Base-by-base conservation (phyloP, 2,797 vertebrate genomes). In the Pogoniulus pusillus region DNA sequence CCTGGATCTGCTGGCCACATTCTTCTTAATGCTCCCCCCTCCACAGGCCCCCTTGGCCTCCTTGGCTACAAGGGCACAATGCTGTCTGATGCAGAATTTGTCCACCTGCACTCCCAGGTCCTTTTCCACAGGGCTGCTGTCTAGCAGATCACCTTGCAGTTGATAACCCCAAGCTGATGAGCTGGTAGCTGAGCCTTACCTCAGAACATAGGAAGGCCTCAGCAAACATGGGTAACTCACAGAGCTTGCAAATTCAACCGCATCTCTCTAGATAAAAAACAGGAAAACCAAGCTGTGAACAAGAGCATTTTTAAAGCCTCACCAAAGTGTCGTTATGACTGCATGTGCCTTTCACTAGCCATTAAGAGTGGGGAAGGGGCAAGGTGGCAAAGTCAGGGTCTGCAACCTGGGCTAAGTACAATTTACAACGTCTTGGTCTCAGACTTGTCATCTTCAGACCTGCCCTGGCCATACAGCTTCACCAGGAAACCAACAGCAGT, bases 131-230 rank as follows among this genome's bases (percentile, higher is more conserved):
- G 16, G 41, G 41, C 15, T 17, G 41, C 15, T 41, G 41, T 41
- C 41, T 41, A 41, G 39, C 41, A 41, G 41, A 14, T 41, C 15
- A 41, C 41, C 15, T 41, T 41, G 41, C 41, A 85, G 54, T 30
- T 88, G 32, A 37, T 16, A 27, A 14, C 30, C 55, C 41, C 16
- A 58, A 1, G 3, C 3, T n/a, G 23, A 47, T 49, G 32, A 71
- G 41, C 39, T 47, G 58, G 32, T 5, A 26, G 72, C 32, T 77
- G 34, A 93, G 47, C 54, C 86, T 98, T 97, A 99, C 99, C 99
- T 99, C 84, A 99, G 97, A 62, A 99, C 98, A 65, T 99, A 99
- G 27, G 99, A 99, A 85, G 99, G 99, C 63, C 99, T 98, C 94
- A 99, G 97, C 85, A 99, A 98, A 89, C 99, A 99, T 0, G 99